Base-by-base conservation (phyloP, 2,113 vertebrate species). In the Cercopithecus mona region DNA sequence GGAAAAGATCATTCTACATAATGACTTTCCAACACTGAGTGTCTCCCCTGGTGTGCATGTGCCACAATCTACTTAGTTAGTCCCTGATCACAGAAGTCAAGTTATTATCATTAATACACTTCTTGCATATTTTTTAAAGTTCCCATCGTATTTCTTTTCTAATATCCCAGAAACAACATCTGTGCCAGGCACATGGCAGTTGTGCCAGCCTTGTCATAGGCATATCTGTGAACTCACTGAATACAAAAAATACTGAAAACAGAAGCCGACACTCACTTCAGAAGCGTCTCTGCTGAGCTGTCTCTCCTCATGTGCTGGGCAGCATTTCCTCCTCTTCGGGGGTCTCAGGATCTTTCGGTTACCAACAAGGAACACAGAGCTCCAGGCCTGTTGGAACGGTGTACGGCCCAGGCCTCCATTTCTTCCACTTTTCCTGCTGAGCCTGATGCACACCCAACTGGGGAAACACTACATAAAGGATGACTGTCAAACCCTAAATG, bases 141-240 rank as follows among this genome's bases (percentile, higher is more conserved):
- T 76, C 32, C 30, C n/a, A 27, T 68, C 6, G 9, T 32, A 43
- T 78, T 79, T 85, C 76, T 64, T 84, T 70, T 52, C 48, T 55
- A 73, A 86, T 8, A 68, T 73, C 30, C 82, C 52, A 91, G 66
- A 35, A 88, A 66, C 1, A 10, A 83, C 48, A 12, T 83, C 40
- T 92, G 55, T 68, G 23, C 38, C 50, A 57, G 52, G 52, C 2
- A 64, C 61, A 14, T 32, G 25, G 22, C 23, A 83, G 8, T 35
- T 4, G 5, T 48, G 27, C 38, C 9, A 55, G 12, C 2, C 12
- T 70, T 11, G 23, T 17, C 13, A 5, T 27, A 38, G 27, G 40
- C 12, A 3, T 8, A 16, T n/a, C 13, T 13, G 22, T 5, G 0
- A 10, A 72, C 4, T n/a, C 27, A 59, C 32, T 0, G 7, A 48